Conservation (phyloP, 2,888 invertebrate genomes). For the Athrips mouffetella region DNA sequence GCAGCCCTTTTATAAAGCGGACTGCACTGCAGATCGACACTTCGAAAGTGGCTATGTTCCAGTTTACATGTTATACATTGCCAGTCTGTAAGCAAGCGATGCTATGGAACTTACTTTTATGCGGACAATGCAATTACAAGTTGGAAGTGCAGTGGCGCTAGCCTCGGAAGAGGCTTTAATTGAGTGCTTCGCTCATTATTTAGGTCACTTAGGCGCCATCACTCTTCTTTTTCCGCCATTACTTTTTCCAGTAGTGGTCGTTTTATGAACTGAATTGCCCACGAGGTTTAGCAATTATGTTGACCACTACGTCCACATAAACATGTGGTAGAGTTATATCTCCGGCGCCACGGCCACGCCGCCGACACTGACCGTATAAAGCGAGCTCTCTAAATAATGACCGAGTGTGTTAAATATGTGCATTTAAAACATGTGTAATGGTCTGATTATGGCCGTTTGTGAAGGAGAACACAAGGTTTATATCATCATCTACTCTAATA, state of each 20-base stretch:
- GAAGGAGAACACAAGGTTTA: conserved; percentile 11
- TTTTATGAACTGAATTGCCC: not conserved
- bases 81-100: not conserved
- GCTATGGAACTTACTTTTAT: not conserved
- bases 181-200: conserved; percentile 20
- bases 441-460: conserved; percentile 13
- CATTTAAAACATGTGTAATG: conserved; percentile 22
- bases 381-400: conserved; percentile 20
- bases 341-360: conserved; percentile 15
- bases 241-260: conserved; percentile 1
- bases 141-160: conserved; percentile 13
- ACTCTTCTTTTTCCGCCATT: conserved; percentile 6
- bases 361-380: conserved; percentile 15
- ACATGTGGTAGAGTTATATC: not conserved
- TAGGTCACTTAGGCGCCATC: conserved; percentile 22
- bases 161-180: conserved; percentile 9
- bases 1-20: conserved; percentile 16
- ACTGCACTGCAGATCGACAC: no score
- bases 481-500: not conserved
- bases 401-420: conserved; percentile 21
- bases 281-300: not conserved
- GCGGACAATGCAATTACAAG: conserved; percentile 3
- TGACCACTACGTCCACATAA: not conserved
- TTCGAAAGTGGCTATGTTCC: not conserved
- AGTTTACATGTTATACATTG: not conserved